phyloP scores from a whole-genome alignment of 2,888 invertebrate genomes.

The Mythimna albipuncta region DNA sequence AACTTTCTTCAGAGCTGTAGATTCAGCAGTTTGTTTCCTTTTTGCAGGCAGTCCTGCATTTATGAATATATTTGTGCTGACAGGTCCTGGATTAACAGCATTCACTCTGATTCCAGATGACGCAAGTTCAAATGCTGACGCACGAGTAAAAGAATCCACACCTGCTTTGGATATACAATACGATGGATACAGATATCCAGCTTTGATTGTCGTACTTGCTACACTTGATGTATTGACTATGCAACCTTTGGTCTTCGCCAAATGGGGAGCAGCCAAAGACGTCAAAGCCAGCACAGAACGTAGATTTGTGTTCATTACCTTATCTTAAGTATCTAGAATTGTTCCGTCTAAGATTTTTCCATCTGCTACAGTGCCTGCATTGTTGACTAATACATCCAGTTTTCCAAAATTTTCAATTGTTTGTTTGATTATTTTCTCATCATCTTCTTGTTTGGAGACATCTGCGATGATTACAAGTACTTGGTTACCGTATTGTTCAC shows the following conservation, averaged over 20 bases:
- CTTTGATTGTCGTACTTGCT: constrained; percentile 12
- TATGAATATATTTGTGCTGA: constrained; percentile 27
- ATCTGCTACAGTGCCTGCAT: constrained; percentile 65
- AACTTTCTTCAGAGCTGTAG: constrained; percentile 25
- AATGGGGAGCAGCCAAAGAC: constrained; percentile 66
- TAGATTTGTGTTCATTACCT: constrained; percentile 70
- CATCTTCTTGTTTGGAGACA: constrained; percentile 68
- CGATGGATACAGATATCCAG: background rate
- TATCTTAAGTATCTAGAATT: constrained; percentile 66
- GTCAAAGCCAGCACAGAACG: constrained; percentile 69
- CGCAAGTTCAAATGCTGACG: constrained; percentile 37
- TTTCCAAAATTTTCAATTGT: constrained; percentile 68
- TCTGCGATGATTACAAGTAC: constrained; percentile 69
- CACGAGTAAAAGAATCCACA: constrained; percentile 42
- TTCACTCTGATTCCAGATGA: constrained; percentile 50
- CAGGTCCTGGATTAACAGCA: constrained; percentile 48
- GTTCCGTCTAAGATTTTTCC: constrained; percentile 51
- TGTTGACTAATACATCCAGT: constrained; percentile 74
- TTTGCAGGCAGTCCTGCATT: no score
- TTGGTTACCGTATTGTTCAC: constrained; percentile 55
- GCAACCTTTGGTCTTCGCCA: constrained; percentile 72
- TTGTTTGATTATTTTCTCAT: constrained; percentile 62
- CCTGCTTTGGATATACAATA: constrained; percentile 52
- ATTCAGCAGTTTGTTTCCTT: no score
- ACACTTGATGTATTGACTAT: constrained; percentile 74